Percentiles rank a stretch among this genome's conserved stretches.
Conservation (phyloP, 2,888 invertebrate species). For the Junonia oenone region DNA sequence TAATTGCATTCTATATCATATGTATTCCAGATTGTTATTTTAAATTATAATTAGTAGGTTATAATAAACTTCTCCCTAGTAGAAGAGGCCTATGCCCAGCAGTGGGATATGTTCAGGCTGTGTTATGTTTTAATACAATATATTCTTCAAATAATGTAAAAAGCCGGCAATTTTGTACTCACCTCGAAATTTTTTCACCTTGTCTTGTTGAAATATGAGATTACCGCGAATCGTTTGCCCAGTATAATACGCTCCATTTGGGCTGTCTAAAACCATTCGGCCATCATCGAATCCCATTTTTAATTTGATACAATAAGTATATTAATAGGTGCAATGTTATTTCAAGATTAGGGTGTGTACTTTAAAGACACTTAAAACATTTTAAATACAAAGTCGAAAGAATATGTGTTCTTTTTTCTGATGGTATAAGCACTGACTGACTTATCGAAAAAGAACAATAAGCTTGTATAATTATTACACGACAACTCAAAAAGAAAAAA, state of each 20-base stretch:
- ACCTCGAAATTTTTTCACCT: slow-evolving; percentile 63
- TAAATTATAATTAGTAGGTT: too few relatives aligned
- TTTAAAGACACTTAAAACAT: neutral
- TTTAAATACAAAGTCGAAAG: neutral
- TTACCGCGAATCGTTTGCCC: slow-evolving; percentile 56
- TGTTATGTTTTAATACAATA: too few relatives aligned
- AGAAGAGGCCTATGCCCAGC: too few relatives aligned
- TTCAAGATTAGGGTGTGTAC: neutral
- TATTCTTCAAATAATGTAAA: slow-evolving; percentile 10
- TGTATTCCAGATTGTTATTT: too few relatives aligned
- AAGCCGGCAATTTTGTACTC: slow-evolving; percentile 27
- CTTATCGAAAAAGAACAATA: too few relatives aligned
- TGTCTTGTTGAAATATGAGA: slow-evolving; percentile 51
- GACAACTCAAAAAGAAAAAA: too few relatives aligned
- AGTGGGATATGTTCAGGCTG: too few relatives aligned
- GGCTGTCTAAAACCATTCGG: slow-evolving; percentile 49
- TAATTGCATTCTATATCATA: too few relatives aligned
- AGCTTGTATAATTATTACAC: too few relatives aligned
- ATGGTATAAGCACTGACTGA: too few relatives aligned
- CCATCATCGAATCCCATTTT: slow-evolving; percentile 64
- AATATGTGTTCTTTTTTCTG: neutral
- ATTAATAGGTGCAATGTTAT: neutral
- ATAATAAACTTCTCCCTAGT: too few relatives aligned
- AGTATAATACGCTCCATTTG: slow-evolving; percentile 51
- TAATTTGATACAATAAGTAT: neutral